Evolutionary conservation across 2,113 vertebrate species (phyloP).

Genomic region (Centrocercus urophasianus): DNA sequence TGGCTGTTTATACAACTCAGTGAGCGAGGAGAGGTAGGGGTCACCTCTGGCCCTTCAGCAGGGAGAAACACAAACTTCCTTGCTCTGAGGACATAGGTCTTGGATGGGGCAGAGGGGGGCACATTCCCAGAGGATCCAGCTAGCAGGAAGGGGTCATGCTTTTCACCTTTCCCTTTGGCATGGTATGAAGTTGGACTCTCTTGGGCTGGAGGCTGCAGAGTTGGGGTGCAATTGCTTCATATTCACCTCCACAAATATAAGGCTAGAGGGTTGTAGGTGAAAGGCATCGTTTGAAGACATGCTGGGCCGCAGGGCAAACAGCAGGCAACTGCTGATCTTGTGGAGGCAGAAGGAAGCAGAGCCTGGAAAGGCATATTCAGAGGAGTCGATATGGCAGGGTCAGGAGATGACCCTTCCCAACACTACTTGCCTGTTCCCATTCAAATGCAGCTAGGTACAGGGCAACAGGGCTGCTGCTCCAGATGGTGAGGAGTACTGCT

Average conservation of each 20-base stretch:
- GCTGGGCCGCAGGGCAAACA: background rate
- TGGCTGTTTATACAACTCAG: background rate
- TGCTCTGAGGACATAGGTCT: background rate
- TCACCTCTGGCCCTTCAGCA: accelerated
- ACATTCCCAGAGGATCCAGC: background rate
- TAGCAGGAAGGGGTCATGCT: background rate
- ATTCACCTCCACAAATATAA: background rate
- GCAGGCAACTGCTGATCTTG: background rate
- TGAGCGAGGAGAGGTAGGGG: background rate
- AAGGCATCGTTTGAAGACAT: background rate
- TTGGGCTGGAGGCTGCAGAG: background rate
- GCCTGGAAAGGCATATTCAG: background rate
- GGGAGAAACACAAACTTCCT: background rate
- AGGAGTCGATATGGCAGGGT: background rate
- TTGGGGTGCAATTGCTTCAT: background rate
- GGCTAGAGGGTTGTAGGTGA: background rate
- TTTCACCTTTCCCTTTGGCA: background rate
- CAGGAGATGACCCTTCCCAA: background rate
- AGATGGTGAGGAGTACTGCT: background rate
- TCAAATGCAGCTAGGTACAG: background rate
- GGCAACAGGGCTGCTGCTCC: background rate
- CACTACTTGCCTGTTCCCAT: background rate
- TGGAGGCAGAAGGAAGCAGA: background rate
- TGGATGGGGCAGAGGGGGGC: background rate
- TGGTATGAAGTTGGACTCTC: background rate